These are phyloP conservation scores for Rhabdornis inornatus DNA, from an alignment of 2,113 vertebrate genomes.

Conservation along the genomic window DNA sequence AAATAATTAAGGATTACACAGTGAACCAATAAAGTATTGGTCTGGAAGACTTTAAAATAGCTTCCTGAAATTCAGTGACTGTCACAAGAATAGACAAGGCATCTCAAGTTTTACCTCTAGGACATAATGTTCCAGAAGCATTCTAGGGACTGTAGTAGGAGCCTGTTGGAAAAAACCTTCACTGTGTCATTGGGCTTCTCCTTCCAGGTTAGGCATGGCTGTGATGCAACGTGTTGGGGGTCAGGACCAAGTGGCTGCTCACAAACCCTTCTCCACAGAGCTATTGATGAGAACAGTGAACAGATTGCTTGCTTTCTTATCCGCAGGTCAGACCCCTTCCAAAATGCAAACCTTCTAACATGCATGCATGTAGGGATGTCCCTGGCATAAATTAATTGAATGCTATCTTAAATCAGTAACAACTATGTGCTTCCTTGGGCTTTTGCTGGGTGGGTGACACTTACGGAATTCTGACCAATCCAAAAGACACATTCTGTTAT, in stretches of 20 bases:
- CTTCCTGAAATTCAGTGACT: neutral
- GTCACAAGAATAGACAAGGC: neutral
- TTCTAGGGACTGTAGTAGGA: neutral
- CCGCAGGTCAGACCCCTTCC: slow-evolving; percentile 81
- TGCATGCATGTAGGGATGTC: neutral
- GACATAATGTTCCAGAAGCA: neutral
- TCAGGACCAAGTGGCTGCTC: slow-evolving; percentile 88
- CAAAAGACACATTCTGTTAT: neutral
- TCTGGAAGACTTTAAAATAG: neutral
- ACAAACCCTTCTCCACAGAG: slow-evolving; percentile 92
- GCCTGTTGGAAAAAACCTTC: neutral
- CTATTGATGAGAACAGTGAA: slow-evolving; percentile 94
- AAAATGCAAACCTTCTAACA: neutral
- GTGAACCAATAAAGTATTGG: neutral
- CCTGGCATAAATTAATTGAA: neutral
- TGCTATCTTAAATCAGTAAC: neutral
- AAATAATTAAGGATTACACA: neutral
- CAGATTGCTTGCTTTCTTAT: slow-evolving; percentile 91
- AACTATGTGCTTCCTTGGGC: neutral
- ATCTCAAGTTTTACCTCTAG: neutral
- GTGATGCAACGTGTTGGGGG: slow-evolving; percentile 92
- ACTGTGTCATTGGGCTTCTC: neutral
- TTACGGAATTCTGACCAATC: neutral
- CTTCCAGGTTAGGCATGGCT: slow-evolving; percentile 92
- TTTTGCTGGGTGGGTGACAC: neutral